Evolutionary conservation across 2,797 vertebrate genomes (phyloP).

Genomic region (Phoxinus dragarum): DNA sequence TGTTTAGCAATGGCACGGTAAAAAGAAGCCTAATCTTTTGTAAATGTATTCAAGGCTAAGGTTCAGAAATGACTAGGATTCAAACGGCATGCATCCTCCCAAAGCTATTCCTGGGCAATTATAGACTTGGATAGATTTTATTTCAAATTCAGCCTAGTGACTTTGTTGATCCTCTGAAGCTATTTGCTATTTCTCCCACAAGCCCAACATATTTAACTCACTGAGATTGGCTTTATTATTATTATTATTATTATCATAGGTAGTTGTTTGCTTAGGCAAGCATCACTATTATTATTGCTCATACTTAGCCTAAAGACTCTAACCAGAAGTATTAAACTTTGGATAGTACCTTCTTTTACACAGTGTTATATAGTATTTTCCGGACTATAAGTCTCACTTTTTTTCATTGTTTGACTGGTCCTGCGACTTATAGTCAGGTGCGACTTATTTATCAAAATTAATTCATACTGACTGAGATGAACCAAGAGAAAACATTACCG

Average conservation of each 20-base stretch:
- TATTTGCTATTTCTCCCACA: slow-evolving; percentile 11
- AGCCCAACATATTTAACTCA: neutral
- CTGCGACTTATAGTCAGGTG: too few species aligned
- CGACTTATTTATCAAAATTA: too few species aligned
- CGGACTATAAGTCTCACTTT: too few species aligned
- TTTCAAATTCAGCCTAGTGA: slow-evolving; percentile 22
- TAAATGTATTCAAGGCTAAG: slow-evolving; percentile 41
- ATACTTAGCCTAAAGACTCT: neutral
- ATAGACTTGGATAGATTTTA: slow-evolving; percentile 14
- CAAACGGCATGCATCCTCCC: neutral
- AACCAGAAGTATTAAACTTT: neutral
- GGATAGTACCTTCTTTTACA: neutral
- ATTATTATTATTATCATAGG: too few species aligned
- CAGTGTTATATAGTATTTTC: too few species aligned
- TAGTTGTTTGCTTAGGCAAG: neutral
- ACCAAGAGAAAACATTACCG: too few species aligned
- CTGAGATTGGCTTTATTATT: neutral
- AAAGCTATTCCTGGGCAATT: slow-evolving; percentile 17
- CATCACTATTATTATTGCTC: neutral
- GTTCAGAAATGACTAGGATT: slow-evolving; percentile 33
- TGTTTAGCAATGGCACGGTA: slow-evolving; percentile 24
- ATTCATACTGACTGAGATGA: too few species aligned
- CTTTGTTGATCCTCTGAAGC: slow-evolving; percentile 29
- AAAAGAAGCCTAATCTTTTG: slow-evolving; percentile 29
- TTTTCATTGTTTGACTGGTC: too few species aligned